Evolutionary conservation across 2,888 invertebrate species (phyloP), one percentile per base, ranked within the genome.

Genomic region (Artemia sinica): DNA sequence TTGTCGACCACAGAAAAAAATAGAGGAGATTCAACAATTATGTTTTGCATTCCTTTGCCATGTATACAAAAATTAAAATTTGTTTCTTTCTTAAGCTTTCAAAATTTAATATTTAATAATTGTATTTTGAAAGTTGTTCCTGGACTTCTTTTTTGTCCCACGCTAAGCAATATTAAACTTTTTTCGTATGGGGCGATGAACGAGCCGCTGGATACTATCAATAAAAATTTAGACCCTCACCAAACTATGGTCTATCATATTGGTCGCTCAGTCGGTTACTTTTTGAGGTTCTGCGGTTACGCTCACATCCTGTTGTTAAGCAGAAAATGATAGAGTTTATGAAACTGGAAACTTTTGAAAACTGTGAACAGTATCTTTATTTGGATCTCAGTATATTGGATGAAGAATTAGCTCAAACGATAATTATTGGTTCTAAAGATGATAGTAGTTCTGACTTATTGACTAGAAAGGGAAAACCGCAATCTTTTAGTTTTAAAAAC

Each of bases 121-220:
- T 58, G 63, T 58, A 58, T 58, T 18, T 58, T 58, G 2, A n/a
- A 28, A 58, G 28, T n/a, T n/a, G 63, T 58, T n/a, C 63, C 63
- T 18, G 8, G 63, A 28, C 63, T 58, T 9, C 14, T 10, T 28
- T 58, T 58, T 58, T 18, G 14, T 9, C 63, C 14, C 8, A 10
- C 14, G n/a, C 9, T 58, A 10, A 58, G 63, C 9, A 58, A 58
- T 28, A 18, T 58, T n/a, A 58, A 58, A 28, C 63, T 58, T 2
- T 58, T 58, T 58, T 58, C 63, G 10, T 58, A 18, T 58, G 63
- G 63, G 28, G 63, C 63, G n/a, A 58, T 58, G 63, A 28, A 58
- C 63, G 14, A 58, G 63, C 11, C 63, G 9, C 28, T n/a, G 10
- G 63, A 8, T 9, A 41, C 41, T 41, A 41, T 41, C 41, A 41